A percentile compares a stretch with the other conserved stretches of the same genome.
phyloP scores from a whole-genome alignment of 2,888 invertebrate genomes.

The Platerodrilus igneus region DNA sequence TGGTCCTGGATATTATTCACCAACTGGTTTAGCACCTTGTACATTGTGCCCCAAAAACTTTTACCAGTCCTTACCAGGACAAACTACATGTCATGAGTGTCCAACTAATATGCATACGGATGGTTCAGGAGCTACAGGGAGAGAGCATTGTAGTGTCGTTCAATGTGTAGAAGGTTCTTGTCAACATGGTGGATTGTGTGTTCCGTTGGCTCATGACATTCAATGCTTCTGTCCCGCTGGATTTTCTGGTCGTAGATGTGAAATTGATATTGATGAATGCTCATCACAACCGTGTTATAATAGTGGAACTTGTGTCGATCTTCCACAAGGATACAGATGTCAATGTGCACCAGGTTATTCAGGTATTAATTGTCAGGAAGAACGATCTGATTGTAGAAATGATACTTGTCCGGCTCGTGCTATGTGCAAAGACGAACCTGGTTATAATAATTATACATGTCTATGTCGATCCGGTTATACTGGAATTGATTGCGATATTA shows the following conservation, averaged over 20 bases:
- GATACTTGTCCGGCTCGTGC: slow-evolving; percentile 93
- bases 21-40: slow-evolving; percentile 83
- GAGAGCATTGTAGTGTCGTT: slow-evolving; percentile 83
- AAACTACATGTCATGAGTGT: slow-evolving; percentile 84
- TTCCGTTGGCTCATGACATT: slow-evolving; percentile 78
- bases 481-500: slow-evolving; percentile 85
- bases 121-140: slow-evolving; percentile 69
- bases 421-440: slow-evolving; percentile 95
- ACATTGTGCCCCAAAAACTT: slow-evolving; percentile 88
- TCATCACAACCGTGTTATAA: slow-evolving; percentile 92
- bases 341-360: slow-evolving; percentile 82
- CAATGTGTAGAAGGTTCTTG: slow-evolving; percentile 85
- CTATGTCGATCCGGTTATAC: slow-evolving; percentile 93
- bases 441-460: slow-evolving; percentile 84
- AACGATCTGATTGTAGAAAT: slow-evolving; percentile 80
- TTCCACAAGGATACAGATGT: slow-evolving; percentile 89
- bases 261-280: slow-evolving; percentile 93
- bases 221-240: slow-evolving; percentile 94
- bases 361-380: slow-evolving; percentile 93
- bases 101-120: slow-evolving; percentile 86
- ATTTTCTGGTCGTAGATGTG: slow-evolving; percentile 88
- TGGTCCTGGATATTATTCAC: slow-evolving; percentile 83
- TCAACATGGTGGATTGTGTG: slow-evolving; percentile 86
- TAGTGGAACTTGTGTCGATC: slow-evolving; percentile 85
- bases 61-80: slow-evolving; percentile 82